Percentiles rank a stretch among this genome's conserved stretches.
Conservation (phyloP, 2,888 invertebrate species). For the Myathropa florea region DNA sequence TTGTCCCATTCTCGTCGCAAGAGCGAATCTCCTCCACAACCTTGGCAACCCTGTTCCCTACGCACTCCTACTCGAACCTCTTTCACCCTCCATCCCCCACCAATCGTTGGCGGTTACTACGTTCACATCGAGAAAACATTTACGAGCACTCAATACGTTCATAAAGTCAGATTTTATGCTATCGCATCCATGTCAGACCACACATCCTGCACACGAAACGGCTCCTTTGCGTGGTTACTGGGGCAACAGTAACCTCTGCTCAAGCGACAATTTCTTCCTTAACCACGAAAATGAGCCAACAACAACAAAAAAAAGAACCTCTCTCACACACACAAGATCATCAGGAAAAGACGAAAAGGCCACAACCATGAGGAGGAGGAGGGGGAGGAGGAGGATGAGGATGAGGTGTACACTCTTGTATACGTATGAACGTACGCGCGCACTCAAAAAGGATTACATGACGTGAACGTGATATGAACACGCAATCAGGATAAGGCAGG, state of each 20-base stretch:
- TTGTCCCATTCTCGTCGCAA: no score
- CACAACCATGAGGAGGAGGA: no score
- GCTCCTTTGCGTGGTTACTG: background rate
- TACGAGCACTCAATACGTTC: slow-evolving; percentile 68
- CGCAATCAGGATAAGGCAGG: slow-evolving; percentile 55
- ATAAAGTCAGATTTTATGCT: slow-evolving; percentile 67
- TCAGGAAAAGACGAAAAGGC: no score
- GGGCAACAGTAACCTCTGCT: slow-evolving; percentile 17
- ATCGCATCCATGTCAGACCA: slow-evolving; percentile 37
- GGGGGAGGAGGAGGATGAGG: no score
- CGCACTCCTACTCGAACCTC: background rate
- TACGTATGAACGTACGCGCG: slow-evolving; percentile 10
- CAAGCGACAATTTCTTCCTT: slow-evolving; percentile 66
- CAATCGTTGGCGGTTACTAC: slow-evolving; percentile 42
- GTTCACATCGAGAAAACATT: slow-evolving; percentile 57
- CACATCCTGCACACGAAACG: slow-evolving; percentile 9
- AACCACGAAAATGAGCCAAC: slow-evolving; percentile 58
- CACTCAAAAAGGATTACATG: slow-evolving; percentile 68
- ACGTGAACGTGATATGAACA: slow-evolving; percentile 65
- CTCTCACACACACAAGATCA: background rate
- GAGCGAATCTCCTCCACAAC: no score
- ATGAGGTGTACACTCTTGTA: background rate
- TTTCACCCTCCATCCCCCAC: background rate
- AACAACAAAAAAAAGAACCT: slow-evolving; percentile 21
- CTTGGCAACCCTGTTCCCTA: slow-evolving; percentile 30